Evolutionary conservation across 37 sponge, comb jelly and placozoan genomes (phyloP).

Genomic region (Tethya wilhelma): DNA sequence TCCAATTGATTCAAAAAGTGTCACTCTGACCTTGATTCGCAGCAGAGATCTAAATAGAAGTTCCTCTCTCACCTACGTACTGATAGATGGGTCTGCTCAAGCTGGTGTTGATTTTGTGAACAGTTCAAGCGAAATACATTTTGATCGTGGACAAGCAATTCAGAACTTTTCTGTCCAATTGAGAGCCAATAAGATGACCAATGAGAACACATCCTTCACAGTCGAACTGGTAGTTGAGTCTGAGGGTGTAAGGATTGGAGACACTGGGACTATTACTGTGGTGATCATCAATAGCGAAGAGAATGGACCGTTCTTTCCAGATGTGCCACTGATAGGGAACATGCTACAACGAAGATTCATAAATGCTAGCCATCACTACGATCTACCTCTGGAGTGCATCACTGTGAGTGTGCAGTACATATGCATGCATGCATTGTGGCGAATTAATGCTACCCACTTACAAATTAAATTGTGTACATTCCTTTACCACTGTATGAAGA

Average conservation of each 20-base stretch:
- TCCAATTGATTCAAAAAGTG: slow-evolving; percentile 2
- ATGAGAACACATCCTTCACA: not conserved
- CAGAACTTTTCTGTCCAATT: not conserved
- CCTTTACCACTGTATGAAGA: not conserved
- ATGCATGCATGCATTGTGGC: not conserved
- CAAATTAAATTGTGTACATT: too few relatives aligned
- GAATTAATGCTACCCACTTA: too few relatives aligned
- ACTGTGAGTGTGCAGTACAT: slow-evolving; percentile 63
- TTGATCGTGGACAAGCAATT: not conserved
- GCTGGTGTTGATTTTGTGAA: slow-evolving; percentile 25
- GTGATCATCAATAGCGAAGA: slow-evolving; percentile 1
- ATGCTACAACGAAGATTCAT: not conserved
- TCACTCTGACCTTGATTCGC: slow-evolving; percentile 7
- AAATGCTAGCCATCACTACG: not conserved
- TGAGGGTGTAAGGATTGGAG: not conserved
- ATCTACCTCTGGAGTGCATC: slow-evolving; percentile 53
- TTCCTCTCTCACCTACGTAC: slow-evolving; percentile 11
- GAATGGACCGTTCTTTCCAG: slow-evolving; percentile 54
- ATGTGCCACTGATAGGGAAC: slow-evolving; percentile 31
- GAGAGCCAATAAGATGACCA: slow-evolving; percentile 26
- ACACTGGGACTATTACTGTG: not conserved
- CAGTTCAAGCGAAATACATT: not conserved
- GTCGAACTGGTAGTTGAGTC: not conserved
- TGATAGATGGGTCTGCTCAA: slow-evolving; percentile 9
- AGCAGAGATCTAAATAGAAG: slow-evolving; percentile 24